These are phyloP conservation scores for Nasonia longicornis DNA, from an alignment of 1,140 invertebrate species.

Conservation along the genomic window DNA sequence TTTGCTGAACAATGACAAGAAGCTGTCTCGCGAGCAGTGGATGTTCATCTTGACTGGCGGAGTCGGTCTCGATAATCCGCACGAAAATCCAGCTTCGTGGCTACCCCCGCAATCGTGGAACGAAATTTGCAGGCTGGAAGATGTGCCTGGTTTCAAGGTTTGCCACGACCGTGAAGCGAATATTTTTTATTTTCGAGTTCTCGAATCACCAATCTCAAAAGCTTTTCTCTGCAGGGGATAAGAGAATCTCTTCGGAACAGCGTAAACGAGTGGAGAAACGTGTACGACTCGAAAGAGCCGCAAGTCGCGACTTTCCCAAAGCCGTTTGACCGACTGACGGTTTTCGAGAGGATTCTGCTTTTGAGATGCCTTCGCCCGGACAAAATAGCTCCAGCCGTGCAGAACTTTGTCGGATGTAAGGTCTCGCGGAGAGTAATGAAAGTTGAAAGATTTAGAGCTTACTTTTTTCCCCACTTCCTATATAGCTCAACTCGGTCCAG, in stretches of 20 bases:
- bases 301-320: conserved; percentile 76
- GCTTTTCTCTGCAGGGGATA: conserved; percentile 69
- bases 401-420: conserved; percentile 80
- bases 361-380: conserved; percentile 88
- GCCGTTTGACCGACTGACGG: conserved; percentile 75
- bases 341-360: conserved; percentile 84
- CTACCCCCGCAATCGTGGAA: conserved; percentile 85
- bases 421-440: conserved; percentile 24
- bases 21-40: conserved; percentile 82
- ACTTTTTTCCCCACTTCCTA: conserved; percentile 53
- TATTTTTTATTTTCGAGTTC: not conserved
- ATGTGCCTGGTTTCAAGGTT: conserved; percentile 73
- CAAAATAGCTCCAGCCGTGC: conserved; percentile 88
- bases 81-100: conserved; percentile 81
- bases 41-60: conserved; percentile 92
- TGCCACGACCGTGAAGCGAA: not conserved
- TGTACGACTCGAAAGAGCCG: conserved; percentile 81
- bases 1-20: conserved; percentile 78
- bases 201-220: not conserved
- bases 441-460: not conserved
- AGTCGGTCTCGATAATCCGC: conserved; percentile 82
- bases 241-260: conserved; percentile 73
- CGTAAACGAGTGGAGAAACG: conserved; percentile 77
- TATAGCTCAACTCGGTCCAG: conserved; percentile 78
- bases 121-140: conserved; percentile 80